Evolutionary conservation across 1,140 invertebrate genomes (phyloP), one percentile per base, ranked within the genome.

Genomic region (Globodera rostochiensis): DNA sequence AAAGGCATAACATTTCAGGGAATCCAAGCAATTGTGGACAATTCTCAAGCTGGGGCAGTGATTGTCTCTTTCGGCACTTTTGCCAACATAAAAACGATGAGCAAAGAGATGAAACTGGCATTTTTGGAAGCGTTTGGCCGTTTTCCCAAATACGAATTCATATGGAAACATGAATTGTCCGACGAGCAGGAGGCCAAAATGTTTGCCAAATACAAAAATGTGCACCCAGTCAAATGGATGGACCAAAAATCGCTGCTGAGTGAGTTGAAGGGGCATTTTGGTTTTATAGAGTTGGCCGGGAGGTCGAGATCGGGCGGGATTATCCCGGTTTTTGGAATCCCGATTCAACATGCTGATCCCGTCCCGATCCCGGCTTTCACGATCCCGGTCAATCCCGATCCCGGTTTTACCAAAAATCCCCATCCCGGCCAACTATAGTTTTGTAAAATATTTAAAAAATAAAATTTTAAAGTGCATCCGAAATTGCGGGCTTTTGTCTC

Each of bases 401-500:
- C 25, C 25, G 25, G 25, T 25, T 25, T 25, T 25, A 25, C 25
- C 25, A 25, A 25, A 25, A 25, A 25, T 25, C 25, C 25, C 25
- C 25, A 25, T 25, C 25, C 25, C 25, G 25, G 25, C 25, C 25
- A 25, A 25, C 25, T 25, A 0, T 25, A 25, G 25, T 25, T 25
- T 25, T 25, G 25, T 25, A 25, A 60, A 64, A 64, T 64, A 64
- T 64, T 64, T 64, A 5, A 19, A 25, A 77, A 36, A 3, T 2
- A 3, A 36, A 36, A 36, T 36, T 6, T 19, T 86, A 21, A 74
- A 85, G 84, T 70, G n/a, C 81, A 85, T 67, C 81, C 81, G 7
- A 86, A 85, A 2, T 53, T 71, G 19, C 15, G 47, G 67, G 94
- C 93, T 0, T 95, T 95, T 86, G 92, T 95, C 1, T 94, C 94